Base-by-base conservation (phyloP, 2,113 vertebrate species). In the Passer domesticus region DNA sequence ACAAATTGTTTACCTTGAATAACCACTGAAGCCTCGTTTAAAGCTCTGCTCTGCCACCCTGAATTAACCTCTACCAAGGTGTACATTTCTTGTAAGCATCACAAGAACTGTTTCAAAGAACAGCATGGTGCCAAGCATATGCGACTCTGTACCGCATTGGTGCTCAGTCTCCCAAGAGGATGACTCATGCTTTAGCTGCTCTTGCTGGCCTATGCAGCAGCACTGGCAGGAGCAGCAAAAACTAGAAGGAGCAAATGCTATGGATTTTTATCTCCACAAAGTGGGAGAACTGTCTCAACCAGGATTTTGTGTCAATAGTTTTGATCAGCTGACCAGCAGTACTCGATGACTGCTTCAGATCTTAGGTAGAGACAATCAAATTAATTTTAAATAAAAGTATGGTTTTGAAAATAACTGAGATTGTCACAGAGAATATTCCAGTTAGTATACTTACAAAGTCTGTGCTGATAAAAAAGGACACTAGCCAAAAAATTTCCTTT, bases 1-100 rank as follows among this genome's bases (percentile, higher is more conserved):
- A 53, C 30, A 74, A 37, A 90, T 44, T 37, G 90, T 95, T 92
- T 94, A 97, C 90, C 90, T 95, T 95, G 69, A 94, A 86, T 76
- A 76, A 92, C 81, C 89, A 83, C 81, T 63, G 67, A 83, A 85
- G 86, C 46, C 85, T 83, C 4, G 17, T 67, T 94, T 89, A 94
- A 81, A 39, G 53, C 77, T 95, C 77, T 95, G 81, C 85, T 67
- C 86, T 96, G 95, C 33, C 95, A 96, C 39, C 87, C 92, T 92
- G 68, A 95, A 82, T 75, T 95, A 77, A 80, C 79, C 91, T 94
- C 87, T 87, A 53, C 12, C 15, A 75, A 95, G 56, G 75, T 88
- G 93, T 33, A 7, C 52, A 46, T 95, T 89, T 88, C 81, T 62
- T 44, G 64, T 52, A n/a, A 92, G 77, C 72, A 75, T 75, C 49